These are phyloP conservation scores for Lepidostoma basale DNA, from an alignment of 1,140 invertebrate genomes.

Conservation along the genomic window DNA sequence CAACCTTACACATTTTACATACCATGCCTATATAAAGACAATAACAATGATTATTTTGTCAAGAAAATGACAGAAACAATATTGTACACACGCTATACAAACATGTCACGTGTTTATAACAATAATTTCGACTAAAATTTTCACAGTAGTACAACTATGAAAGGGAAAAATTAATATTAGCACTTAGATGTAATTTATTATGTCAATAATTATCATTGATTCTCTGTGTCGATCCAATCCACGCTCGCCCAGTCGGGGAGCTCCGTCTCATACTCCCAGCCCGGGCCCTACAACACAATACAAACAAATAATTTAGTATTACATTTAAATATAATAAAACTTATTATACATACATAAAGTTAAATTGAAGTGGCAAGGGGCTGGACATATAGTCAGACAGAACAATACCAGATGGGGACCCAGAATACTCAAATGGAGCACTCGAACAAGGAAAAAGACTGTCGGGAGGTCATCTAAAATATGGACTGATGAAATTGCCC, in stretches of 20 bases:
- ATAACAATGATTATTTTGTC: slow-evolving; percentile 12
- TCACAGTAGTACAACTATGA: slow-evolving; percentile 3
- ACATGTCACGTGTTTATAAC: background rate
- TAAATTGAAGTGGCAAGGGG: too few species aligned
- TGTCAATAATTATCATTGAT: slow-evolving; percentile 43
- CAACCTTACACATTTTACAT: too few species aligned
- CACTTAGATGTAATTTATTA: slow-evolving; percentile 11
- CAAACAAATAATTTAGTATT: background rate
- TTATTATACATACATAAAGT: too few species aligned
- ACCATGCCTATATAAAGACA: too few species aligned
- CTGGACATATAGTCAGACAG: too few species aligned
- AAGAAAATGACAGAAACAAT: background rate
- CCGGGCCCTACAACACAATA: slow-evolving; percentile 72
- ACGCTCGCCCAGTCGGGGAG: slow-evolving; percentile 85
- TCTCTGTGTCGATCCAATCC: slow-evolving; percentile 74
- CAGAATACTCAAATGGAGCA: too few species aligned
- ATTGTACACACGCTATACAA: slow-evolving; percentile 1
- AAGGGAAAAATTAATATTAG: slow-evolving; percentile 17
- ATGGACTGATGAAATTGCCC: too few species aligned
- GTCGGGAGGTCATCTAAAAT: too few species aligned
- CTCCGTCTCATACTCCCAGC: slow-evolving; percentile 88
- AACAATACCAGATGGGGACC: too few species aligned
- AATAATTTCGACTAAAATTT: slow-evolving; percentile 32
- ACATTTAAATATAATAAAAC: too few species aligned
- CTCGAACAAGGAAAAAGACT: too few species aligned